Conservation (phyloP, 2,113 vertebrate genomes). For the Ciconia boyciana region DNA sequence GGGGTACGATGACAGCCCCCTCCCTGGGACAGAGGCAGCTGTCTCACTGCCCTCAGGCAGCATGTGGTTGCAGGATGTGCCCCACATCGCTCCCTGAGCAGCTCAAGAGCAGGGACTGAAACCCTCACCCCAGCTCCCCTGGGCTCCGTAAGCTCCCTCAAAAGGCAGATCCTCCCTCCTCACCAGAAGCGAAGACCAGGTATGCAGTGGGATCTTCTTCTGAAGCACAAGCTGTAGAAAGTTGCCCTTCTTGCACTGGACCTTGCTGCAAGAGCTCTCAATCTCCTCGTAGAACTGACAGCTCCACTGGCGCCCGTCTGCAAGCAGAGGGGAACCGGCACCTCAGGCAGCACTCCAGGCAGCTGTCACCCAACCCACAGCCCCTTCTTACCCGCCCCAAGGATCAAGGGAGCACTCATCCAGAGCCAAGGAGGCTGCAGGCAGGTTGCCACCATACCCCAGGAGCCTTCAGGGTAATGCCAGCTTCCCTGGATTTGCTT, state of each 20-base stretch:
- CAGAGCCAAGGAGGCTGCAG: neutral
- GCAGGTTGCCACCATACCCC: neutral
- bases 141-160: neutral
- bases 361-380: neutral
- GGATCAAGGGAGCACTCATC: neutral
- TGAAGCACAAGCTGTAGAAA: slow-evolving; percentile 88
- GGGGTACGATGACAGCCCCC: accelerated
- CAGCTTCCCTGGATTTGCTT: slow-evolving; percentile 9
- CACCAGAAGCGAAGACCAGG: slow-evolving; percentile 90
- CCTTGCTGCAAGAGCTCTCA: slow-evolving; percentile 89
- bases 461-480: neutral
- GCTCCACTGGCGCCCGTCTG: slow-evolving; percentile 93
- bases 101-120: neutral
- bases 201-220: slow-evolving; percentile 95
- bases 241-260: slow-evolving; percentile 88
- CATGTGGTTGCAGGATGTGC: neutral
- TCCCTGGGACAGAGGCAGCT: neutral
- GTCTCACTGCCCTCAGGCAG: neutral
- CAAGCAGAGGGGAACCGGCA: neutral
- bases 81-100: neutral
- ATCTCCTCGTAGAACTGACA: slow-evolving; percentile 92
- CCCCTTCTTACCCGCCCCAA: neutral
- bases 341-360: neutral
- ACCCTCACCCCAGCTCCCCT: neutral
- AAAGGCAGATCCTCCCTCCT: neutral